Conservation (phyloP, 2,113 vertebrate species). For the Myanophis thanlyinensis region DNA sequence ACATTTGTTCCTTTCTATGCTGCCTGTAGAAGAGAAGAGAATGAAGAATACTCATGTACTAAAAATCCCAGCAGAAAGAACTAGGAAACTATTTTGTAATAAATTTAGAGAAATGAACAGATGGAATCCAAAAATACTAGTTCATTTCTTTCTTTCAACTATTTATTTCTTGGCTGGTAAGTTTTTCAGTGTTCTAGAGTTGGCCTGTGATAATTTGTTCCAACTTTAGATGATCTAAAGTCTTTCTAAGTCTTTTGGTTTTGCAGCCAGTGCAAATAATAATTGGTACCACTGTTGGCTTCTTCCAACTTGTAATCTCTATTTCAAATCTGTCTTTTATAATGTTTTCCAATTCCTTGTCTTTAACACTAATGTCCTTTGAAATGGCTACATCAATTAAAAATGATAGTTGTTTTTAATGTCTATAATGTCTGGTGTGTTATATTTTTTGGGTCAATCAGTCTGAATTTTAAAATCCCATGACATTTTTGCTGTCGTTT, state of each 20-base stretch:
- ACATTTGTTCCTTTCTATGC: neutral
- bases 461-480: neutral
- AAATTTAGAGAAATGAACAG: neutral
- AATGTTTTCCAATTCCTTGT: neutral
- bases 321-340: neutral
- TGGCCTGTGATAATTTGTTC: neutral
- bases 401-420: neutral
- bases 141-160: neutral
- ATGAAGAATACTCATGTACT: neutral
- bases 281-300: neutral
- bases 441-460: too few relatives aligned
- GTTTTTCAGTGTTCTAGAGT: neutral
- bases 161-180: neutral
- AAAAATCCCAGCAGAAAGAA: neutral
- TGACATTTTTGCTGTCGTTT: neutral
- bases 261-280: neutral
- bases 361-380: neutral
- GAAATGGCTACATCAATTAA: neutral
- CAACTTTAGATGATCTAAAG: neutral
- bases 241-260: neutral
- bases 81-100: neutral
- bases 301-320: neutral
- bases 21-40: neutral
- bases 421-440: neutral
- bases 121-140: neutral